Base-by-base conservation (phyloP, 2,888 invertebrate species). In the Cosmia trapezina region DNA sequence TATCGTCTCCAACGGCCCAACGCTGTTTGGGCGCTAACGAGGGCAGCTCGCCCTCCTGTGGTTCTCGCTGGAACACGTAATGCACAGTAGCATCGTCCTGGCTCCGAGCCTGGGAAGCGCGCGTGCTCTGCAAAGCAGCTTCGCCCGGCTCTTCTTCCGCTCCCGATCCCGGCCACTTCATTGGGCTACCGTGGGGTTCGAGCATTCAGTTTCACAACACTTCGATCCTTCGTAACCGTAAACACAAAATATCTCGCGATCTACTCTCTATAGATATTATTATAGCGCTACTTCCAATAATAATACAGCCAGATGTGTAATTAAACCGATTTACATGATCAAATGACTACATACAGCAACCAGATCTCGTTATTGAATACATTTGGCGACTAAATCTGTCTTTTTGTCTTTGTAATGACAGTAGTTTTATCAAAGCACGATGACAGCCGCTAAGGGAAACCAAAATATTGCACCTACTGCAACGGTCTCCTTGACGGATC, bases 1-100 rank as follows among this genome's bases (percentile, higher is more conserved):
- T 97, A 93, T 99, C 99, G 94, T 99, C 99, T 77, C 98, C 98
- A 77, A 98, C 97, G 53, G 98, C 98, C 99, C 99, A 99, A 86
- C 98, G 97, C 87, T 98, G 97, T 93, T 98, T 98, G 64, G 97
- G 97, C 80, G 97, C 97, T 95, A 97, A 96, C 81, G 97, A 96
- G 80, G 97, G 97, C 92, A 98, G 97, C 92, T 98, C 98, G 70
- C 97, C 97, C 91, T 98, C 98, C 83, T 97, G 97, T 84, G 98
- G 98, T 80, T 98, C 97, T 75, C 95, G 92, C 87, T 98, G 98
- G 93, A 98, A 99, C 86, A 98, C 98, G 94, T 99, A 99, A 89
- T 98, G 98, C 86, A 99, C 99, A 93, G 98, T 98, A 82, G 98
- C 98, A 97, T 99, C 99, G 94, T 99, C 99, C 83, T 95, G 95